Evolutionary conservation across 2,113 vertebrate species (phyloP).

Genomic region (Motacilla tschutschensis): DNA sequence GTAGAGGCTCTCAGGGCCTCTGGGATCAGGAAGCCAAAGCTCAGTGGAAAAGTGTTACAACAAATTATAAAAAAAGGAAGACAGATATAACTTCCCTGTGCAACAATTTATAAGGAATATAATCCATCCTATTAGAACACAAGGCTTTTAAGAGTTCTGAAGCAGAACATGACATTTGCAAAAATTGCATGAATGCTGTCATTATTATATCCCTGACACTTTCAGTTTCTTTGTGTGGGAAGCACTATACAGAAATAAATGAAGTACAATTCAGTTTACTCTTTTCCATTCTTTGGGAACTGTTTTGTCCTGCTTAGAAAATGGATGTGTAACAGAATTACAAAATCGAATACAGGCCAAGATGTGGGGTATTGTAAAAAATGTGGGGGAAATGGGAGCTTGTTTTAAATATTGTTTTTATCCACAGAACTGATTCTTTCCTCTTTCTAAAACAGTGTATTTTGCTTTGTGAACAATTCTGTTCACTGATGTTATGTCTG

Average conservation of each 20-base stretch:
- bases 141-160: not conserved
- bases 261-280: not conserved
- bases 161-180: not conserved
- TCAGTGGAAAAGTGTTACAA: not conserved
- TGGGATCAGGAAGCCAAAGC: not conserved
- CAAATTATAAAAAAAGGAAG: not conserved
- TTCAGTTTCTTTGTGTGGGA: not conserved
- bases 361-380: not conserved
- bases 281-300: not conserved
- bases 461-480: not conserved
- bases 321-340: not conserved
- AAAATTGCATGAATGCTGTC: slow-evolving; percentile 8
- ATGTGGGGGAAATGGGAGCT: not conserved
- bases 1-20: not conserved
- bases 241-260: not conserved
- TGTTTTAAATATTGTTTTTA: not conserved
- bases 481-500: not conserved
- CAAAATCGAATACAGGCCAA: not conserved
- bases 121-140: not conserved
- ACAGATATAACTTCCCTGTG: not conserved
- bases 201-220: not conserved
- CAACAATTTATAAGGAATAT: not conserved
- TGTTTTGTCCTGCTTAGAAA: not conserved
- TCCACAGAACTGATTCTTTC: not conserved
- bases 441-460: not conserved